Conservation (phyloP, 2,797 vertebrate species). For the Hydrolagus colliei region DNA sequence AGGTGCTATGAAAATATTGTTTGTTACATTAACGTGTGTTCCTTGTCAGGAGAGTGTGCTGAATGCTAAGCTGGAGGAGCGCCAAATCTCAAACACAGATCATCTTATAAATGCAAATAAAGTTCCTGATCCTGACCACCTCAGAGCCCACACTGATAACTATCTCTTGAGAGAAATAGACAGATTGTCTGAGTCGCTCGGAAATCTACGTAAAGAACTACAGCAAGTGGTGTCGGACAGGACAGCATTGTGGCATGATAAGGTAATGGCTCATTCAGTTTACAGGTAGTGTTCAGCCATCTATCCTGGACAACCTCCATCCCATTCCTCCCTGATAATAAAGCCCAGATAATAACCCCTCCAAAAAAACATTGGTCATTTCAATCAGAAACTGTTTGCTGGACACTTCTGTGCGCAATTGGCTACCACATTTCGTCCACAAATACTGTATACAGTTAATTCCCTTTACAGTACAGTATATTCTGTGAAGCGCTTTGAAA, state of each 20-base stretch:
- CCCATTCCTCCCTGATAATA: no score
- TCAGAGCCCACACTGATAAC: neutral
- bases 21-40: neutral
- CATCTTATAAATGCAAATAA: accelerated
- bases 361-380: no score
- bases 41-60: slow-evolving; percentile 45
- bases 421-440: no score
- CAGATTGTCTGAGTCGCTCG: neutral
- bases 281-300: no score
- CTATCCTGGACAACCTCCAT: no score
- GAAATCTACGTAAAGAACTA: neutral
- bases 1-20: no score
- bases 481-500: no score
- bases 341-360: no score
- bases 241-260: neutral
- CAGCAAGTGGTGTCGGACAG: neutral
- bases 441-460: no score
- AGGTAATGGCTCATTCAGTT: neutral
- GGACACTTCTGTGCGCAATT: no score
- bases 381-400: no score
- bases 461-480: no score
- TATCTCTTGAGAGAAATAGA: neutral
- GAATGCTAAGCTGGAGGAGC: slow-evolving; percentile 39
- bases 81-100: neutral
- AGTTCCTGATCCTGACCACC: neutral